These are phyloP conservation scores for Euplagia quadripunctaria DNA, from an alignment of 2,888 invertebrate genomes.

Conservation along the genomic window DNA sequence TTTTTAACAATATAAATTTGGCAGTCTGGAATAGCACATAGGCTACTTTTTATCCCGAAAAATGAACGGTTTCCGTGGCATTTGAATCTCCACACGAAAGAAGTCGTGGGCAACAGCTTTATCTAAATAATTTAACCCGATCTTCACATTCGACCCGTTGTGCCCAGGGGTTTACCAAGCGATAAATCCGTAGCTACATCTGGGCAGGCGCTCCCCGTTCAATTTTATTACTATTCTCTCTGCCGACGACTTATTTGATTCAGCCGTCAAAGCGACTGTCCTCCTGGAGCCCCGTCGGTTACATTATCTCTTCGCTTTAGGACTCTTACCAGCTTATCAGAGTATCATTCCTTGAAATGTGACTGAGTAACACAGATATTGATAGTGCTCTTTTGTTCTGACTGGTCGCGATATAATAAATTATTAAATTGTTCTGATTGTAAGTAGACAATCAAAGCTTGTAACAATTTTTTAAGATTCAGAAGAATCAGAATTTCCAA, in stretches of 20 bases:
- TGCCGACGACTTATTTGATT: conserved; percentile 84
- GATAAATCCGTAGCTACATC: conserved; percentile 86
- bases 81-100: too few relatives aligned
- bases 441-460: not conserved
- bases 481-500: too few relatives aligned
- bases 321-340: conserved; percentile 59
- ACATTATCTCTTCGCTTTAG: conserved; percentile 74
- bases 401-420: not conserved
- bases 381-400: not conserved
- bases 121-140: not conserved
- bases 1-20: too few relatives aligned
- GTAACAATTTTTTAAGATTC: too few relatives aligned
- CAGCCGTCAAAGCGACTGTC: conserved; percentile 82
- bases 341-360: conserved; percentile 3
- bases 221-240: conserved; percentile 87
- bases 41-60: too few relatives aligned
- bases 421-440: not conserved
- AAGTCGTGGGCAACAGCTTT: too few relatives aligned
- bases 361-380: not conserved
- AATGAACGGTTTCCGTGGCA: too few relatives aligned
- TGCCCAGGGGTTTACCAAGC: conserved; percentile 59
- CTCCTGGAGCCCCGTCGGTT: conserved; percentile 64
- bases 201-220: conserved; percentile 83
- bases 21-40: too few relatives aligned
- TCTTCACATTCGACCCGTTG: conserved; percentile 46